Evolutionary conservation across 1,140 invertebrate species (phyloP).

Genomic region (Microplitis mediator): DNA sequence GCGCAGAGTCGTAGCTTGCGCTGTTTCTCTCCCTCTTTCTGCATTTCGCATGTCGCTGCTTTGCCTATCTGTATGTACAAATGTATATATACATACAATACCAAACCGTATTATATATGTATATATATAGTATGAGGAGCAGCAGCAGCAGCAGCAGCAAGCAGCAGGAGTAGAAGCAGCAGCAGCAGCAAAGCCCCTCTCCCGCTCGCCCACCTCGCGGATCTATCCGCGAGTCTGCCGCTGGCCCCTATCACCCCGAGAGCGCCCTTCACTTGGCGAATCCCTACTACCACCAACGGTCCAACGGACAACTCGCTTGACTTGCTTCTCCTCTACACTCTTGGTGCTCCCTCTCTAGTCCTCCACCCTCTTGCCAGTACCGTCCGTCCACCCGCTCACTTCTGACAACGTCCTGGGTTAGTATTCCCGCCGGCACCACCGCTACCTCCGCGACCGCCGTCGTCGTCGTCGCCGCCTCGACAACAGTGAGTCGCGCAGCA

Average conservation of each 20-base stretch:
- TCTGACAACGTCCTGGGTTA: not conserved
- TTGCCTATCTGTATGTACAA: not conserved
- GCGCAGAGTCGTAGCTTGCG: conserved; percentile 1
- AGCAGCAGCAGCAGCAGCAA: no score
- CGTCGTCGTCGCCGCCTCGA: not conserved
- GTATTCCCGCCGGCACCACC: not conserved
- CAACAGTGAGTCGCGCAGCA: no score
- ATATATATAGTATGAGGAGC: not conserved
- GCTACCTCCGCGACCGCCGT: not conserved
- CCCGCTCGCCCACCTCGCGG: not conserved
- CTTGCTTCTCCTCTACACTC: conserved; percentile 16
- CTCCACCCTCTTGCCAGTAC: conserved; percentile 11
- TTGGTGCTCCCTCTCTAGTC: not conserved
- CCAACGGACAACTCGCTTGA: conserved; percentile 31
- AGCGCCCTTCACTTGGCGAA: conserved; percentile 21
- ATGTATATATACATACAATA: no score
- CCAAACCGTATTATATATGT: no score
- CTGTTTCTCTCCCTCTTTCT: not conserved
- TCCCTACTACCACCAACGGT: conserved; percentile 32
- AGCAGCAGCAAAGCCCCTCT: not conserved
- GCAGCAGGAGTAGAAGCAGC: no score
- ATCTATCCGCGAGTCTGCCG: conserved; percentile 11
- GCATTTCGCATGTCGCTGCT: no score
- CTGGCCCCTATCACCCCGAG: not conserved
- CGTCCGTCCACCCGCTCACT: not conserved